phyloP scores from a whole-genome alignment of 2,797 vertebrate species.

The Phoebastria nigripes region DNA sequence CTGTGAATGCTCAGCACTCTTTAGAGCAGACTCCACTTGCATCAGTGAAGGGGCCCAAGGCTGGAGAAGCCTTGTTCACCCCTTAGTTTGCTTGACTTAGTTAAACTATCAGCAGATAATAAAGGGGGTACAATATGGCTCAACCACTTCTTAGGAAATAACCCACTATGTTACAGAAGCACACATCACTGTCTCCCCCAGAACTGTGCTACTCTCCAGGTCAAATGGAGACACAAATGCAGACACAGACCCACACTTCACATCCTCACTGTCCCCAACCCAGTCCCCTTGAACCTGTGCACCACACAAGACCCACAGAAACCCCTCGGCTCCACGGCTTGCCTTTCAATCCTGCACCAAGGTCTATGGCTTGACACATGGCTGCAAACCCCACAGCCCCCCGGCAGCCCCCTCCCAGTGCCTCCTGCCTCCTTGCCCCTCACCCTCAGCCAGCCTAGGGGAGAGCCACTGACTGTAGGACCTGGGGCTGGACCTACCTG shows the following conservation, averaged over 20 bases:
- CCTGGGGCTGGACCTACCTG: not conserved
- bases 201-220: not conserved
- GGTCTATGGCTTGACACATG: not conserved
- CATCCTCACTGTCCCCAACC: fast-evolving
- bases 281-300: not conserved
- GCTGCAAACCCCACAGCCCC: not conserved
- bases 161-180: fast-evolving
- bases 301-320: not conserved
- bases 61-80: not conserved
- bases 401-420: not conserved
- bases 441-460: not conserved
- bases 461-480: not conserved
- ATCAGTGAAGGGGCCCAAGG: fast-evolving
- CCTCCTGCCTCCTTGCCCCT: not conserved
- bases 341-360: not conserved
- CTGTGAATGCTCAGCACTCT: not conserved
- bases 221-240: not conserved
- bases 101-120: not conserved
- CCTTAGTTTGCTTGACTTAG: not conserved
- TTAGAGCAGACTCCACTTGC: not conserved
- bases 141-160: not conserved
- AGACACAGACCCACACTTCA: not conserved
- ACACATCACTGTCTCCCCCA: not conserved
- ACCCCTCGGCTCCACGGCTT: not conserved
- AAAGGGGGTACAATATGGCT: not conserved